A percentile compares a stretch with the other conserved stretches of the same genome.
These are phyloP conservation scores for Athalia cordata DNA, from an alignment of 2,888 invertebrate genomes.

Conservation along the genomic window DNA sequence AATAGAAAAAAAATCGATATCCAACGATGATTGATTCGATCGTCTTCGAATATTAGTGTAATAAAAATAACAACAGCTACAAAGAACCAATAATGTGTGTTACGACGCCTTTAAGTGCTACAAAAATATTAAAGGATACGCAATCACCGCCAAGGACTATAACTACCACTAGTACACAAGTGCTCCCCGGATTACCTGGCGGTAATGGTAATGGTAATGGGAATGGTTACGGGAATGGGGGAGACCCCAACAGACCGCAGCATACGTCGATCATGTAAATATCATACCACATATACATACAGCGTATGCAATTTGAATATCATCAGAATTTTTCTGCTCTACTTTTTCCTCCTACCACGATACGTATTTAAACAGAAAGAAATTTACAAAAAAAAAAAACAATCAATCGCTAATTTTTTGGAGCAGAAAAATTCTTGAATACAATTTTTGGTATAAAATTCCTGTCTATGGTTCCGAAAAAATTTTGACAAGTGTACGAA, in stretches of 20 bases:
- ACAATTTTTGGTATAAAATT: too few species aligned
- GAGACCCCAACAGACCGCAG: conserved; percentile 60
- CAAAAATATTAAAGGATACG: conserved; percentile 68
- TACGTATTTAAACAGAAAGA: not conserved
- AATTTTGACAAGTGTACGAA: too few species aligned
- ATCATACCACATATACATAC: conserved; percentile 40
- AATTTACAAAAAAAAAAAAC: too few species aligned
- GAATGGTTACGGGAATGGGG: conserved; percentile 50
- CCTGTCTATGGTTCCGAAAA: too few species aligned
- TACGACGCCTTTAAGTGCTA: conserved; percentile 67
- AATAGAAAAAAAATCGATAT: too few species aligned
- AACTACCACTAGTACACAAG: conserved; percentile 41
- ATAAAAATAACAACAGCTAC: not conserved
- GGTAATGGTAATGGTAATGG: conserved; percentile 30
- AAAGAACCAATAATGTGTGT: conserved; percentile 64
- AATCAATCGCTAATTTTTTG: too few species aligned
- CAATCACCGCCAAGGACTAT: conserved; percentile 59
- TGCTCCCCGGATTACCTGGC: not conserved
- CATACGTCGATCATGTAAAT: conserved; percentile 72
- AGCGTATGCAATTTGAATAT: not conserved
- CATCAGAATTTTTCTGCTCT: not conserved
- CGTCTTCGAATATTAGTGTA: too few species aligned
- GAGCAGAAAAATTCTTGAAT: too few species aligned
- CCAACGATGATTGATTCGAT: too few species aligned
- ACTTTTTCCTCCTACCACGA: not conserved